Evolutionary conservation across 2,888 invertebrate species (phyloP), one percentile per base, ranked within the genome.

Genomic region (Platycnemis pennipes): DNA sequence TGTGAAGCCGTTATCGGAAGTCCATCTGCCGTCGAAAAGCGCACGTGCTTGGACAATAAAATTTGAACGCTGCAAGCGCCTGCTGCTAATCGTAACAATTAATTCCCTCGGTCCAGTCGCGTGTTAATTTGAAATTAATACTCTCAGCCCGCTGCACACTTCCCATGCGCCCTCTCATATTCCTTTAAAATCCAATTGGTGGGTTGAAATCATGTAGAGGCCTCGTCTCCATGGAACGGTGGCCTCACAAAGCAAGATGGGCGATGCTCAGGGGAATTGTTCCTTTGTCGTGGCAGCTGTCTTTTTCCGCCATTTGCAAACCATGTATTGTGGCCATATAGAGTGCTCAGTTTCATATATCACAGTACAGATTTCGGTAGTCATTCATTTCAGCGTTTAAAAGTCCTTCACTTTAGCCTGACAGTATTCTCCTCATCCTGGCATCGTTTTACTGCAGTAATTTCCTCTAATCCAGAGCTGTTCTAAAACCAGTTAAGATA

Each of bases 91-190:
- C 89, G 49, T 53, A 37, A 37, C 53, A 53, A 89, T 89, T 53
- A 37, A 89, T n/a, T 53, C 7, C 53, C 37, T 37, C 53, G 8
- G 19, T n/a, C 37, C 53, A 31, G 46, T 87, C 87, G 16, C 26
- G 45, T 46, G 87, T 87, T 44, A 44, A 87, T 87, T 46, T 46
- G 37, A 89, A 89, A 53, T 53, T 56, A 89, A 89, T 89, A 42
- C 89, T 89, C 89, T 89, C 37, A 2, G 42, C 89, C 89, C 89
- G 89, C 89, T 56, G 89, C 89, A 56, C 56, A 89, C 89, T 56
- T 56, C 37, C 16, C 56, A 89, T 31, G 49, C 88, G 49, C 49
- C 88, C 49, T 46, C 16, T 87, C 87, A n/a, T 26, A 45, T 7
- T 37, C 53, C n/a, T n/a, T 26, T 26, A 42, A 19, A 44, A 87